Percentiles rank a stretch among this genome's conserved stretches.
phyloP scores from a whole-genome alignment of 2,888 invertebrate species.

The Harpagoxenus sublaevis region DNA sequence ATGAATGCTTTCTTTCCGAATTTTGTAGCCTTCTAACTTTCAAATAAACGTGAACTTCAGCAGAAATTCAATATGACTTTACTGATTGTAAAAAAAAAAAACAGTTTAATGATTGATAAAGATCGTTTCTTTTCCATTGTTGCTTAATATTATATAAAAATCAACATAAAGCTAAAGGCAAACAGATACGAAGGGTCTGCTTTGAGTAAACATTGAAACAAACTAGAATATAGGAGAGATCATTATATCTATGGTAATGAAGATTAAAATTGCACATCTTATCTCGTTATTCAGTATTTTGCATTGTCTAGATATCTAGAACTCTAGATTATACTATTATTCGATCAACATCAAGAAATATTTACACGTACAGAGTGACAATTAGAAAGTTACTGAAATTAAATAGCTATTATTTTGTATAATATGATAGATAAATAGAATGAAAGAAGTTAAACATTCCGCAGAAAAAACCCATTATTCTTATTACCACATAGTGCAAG shows the following conservation, averaged over 20 bases:
- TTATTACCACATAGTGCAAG: neutral
- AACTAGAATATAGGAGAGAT: neutral
- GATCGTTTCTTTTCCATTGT: neutral
- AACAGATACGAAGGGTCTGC: neutral
- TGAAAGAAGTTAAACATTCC: neutral
- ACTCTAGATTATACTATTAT: neutral
- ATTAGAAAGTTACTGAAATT: neutral
- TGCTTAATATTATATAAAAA: neutral
- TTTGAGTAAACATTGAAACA: neutral
- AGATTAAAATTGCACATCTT: neutral
- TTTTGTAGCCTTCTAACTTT: neutral
- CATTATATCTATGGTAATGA: neutral
- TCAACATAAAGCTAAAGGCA: neutral
- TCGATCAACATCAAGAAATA: neutral
- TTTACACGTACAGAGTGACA: neutral
- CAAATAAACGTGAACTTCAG: neutral
- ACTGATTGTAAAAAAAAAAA: neutral
- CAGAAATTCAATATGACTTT: neutral
- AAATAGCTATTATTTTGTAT: neutral
- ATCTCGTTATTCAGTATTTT: neutral
- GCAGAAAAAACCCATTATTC: neutral
- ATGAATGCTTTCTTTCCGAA: neutral
- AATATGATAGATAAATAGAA: neutral
- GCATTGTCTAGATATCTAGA: neutral
- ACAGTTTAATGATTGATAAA: neutral